Conservation (phyloP, 2,888 invertebrate genomes). For the Phytoseiulus persimilis region DNA sequence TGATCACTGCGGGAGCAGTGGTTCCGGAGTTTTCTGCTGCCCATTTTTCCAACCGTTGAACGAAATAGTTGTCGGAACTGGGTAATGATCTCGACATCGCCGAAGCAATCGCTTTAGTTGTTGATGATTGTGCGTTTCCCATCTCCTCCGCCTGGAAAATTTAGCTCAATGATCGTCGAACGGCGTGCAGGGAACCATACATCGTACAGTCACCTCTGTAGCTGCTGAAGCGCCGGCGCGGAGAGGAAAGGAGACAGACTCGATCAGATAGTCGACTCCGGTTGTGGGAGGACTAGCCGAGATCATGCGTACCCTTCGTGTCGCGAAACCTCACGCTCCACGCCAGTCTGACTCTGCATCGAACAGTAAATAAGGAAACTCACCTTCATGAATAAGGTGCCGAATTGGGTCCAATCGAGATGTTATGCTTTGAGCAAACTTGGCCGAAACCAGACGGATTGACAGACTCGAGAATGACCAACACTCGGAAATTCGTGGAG, state of each 20-base stretch:
- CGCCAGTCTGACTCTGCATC: no score
- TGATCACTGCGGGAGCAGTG: background rate
- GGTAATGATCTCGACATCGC: background rate
- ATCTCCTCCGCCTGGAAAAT: background rate
- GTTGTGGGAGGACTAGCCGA: no score
- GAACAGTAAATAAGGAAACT: background rate
- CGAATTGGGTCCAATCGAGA: background rate
- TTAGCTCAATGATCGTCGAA: background rate
- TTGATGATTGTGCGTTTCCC: slow-evolving; percentile 19
- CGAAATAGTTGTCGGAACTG: background rate
- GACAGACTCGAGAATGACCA: background rate
- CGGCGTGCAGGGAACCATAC: background rate
- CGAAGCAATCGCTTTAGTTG: background rate
- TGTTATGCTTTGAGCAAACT: background rate
- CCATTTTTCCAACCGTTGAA: slow-evolving; percentile 13
- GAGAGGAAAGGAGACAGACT: no score
- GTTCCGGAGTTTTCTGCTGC: background rate
- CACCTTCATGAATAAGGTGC: background rate
- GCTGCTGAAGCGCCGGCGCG: background rate
- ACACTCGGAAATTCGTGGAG: background rate
- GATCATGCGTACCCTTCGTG: no score
- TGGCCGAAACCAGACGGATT: background rate
- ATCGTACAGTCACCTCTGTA: background rate
- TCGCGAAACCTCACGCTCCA: no score
- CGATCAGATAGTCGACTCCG: no score